Base-by-base conservation (phyloP, 2,888 invertebrate genomes). In the Campopleginae sp. region DNA sequence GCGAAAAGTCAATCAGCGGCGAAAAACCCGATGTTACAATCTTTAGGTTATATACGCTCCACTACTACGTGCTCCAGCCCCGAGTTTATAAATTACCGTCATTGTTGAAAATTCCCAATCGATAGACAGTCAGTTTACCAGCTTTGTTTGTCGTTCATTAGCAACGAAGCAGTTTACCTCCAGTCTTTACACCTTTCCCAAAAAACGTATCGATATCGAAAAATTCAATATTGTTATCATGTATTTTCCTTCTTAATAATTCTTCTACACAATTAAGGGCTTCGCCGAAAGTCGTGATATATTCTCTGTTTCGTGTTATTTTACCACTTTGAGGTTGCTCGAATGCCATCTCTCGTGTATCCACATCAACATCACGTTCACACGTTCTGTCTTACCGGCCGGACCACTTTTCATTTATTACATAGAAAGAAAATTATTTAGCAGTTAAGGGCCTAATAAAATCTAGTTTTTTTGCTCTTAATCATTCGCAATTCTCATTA, bases 31-130 rank as follows among this genome's bases (percentile, higher is more conserved):
- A 63, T 33, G 27, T 31, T 61, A 61, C 61, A 54, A 61, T 75
- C 75, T 75, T 75, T 75, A 75, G 75, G 75, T 75, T 75, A 75
- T 75, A 75, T 46, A 33, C 33, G 46, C 63, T 63, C 31, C n/a
- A 8, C 23, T 58, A 17, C 58, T 58, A 42, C 42, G 74, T 44
- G 42, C 58, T 54, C 14, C 6, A n/a, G 63, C 31, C 3, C 17
- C 17, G 51, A 7, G 71, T 33, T 72, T 33, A 38, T 31, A 71
- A 71, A 12, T 71, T n/a, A 71, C 70, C 48, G 54, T 58, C 72
- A 72, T 72, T 54, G 54, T 54, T 72, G 38, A 42, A 54, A 23
- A 14, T 72, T 23, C 33, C 33, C 27, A 46, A 51, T 27, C 23
- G 44, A 44, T 23, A 38, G 54, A 66, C 66, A n/a, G 72, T 72